These are phyloP conservation scores for Onychostruthus taczanowskii DNA, from an alignment of 2,113 vertebrate genomes.

Conservation along the genomic window DNA sequence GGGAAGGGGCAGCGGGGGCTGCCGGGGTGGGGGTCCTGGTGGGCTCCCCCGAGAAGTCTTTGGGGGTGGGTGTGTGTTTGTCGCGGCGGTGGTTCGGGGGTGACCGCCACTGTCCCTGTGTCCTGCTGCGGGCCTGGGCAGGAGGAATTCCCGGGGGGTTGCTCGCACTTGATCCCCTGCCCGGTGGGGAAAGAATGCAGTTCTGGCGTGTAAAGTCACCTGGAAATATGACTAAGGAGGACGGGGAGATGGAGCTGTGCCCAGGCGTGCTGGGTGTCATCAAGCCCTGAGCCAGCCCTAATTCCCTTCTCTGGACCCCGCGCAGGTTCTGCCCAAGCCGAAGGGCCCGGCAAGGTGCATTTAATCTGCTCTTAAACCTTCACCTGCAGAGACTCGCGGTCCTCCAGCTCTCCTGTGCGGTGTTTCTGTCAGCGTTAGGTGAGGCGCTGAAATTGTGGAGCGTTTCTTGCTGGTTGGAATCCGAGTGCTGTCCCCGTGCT, in stretches of 20 bases:
- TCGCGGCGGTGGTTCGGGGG: not conserved
- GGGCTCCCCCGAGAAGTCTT: accelerated
- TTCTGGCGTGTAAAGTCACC: not conserved
- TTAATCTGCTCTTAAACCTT: not conserved
- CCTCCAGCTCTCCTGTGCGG: not conserved
- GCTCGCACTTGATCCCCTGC: not conserved
- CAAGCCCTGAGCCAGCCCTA: not conserved
- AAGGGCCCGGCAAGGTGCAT: not conserved
- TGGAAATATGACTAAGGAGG: not conserved
- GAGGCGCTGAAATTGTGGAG: not conserved
- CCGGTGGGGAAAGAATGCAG: not conserved
- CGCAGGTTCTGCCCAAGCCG: not conserved
- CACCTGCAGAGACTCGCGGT: not conserved
- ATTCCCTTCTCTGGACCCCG: not conserved
- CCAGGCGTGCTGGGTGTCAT: not conserved
- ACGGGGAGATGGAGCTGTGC: not conserved
- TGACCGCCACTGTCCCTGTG: not conserved
- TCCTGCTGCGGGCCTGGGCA: not conserved
- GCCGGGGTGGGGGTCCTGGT: not conserved
- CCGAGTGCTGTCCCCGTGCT: accelerated
- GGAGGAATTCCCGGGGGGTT: not conserved
- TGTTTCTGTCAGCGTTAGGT: not conserved
- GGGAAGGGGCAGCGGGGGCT: not conserved
- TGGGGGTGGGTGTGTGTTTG: not conserved
- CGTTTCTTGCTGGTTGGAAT: not conserved